These are phyloP conservation scores for Chloroceryle aenea DNA, from an alignment of 2,113 vertebrate species.

Conservation along the genomic window DNA sequence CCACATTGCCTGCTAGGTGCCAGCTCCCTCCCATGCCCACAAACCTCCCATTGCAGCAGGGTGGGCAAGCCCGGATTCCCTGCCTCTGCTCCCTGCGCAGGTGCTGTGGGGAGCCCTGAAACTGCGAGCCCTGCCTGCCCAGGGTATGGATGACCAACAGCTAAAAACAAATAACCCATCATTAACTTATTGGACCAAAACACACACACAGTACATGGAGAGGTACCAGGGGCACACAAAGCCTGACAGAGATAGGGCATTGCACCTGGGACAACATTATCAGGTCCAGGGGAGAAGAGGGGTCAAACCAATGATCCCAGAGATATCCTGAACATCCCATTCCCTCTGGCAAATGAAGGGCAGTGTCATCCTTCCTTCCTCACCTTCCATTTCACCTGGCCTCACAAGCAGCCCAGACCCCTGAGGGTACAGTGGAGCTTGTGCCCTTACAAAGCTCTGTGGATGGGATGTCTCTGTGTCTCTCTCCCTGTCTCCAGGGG, in stretches of 20 bases:
- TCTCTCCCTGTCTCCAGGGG: background rate
- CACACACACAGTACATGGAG: rapidly evolving
- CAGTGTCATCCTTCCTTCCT: background rate
- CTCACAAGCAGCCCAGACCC: background rate
- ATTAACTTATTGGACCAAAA: rapidly evolving
- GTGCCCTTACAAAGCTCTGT: background rate
- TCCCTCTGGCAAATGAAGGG: background rate
- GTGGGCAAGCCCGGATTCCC: background rate
- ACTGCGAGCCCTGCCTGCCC: background rate
- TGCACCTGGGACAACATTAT: background rate
- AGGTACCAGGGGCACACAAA: background rate
- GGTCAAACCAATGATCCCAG: background rate
- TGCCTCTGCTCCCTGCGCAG: background rate
- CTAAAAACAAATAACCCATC: background rate
- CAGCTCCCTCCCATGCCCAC: background rate
- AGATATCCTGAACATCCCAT: background rate
- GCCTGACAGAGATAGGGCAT: background rate
- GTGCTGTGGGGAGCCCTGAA: background rate
- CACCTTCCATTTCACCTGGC: background rate
- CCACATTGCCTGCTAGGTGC: background rate
- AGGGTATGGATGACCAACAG: background rate
- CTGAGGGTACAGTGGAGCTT: rapidly evolving
- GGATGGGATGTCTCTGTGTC: too few relatives aligned
- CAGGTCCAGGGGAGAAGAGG: background rate
- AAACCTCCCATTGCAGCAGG: background rate